Percentiles rank a stretch among this genome's conserved stretches.
phyloP scores from a whole-genome alignment of 2,797 vertebrate genomes.

The Neosalanx taihuensis region DNA sequence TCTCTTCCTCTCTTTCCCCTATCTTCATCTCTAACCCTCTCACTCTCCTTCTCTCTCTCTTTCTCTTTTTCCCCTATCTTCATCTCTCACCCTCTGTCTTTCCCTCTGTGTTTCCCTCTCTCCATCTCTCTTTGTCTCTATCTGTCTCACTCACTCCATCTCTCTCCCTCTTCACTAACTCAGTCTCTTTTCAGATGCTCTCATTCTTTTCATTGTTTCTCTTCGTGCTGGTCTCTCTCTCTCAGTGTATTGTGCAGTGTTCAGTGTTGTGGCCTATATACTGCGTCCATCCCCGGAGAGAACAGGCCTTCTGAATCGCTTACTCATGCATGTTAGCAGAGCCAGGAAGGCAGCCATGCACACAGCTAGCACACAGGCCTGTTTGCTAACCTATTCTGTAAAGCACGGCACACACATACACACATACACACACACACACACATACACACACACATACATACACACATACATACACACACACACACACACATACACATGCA shows the following conservation, averaged over 20 bases:
- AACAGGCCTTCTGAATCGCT: conserved; percentile 40
- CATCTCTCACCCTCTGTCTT: neutral
- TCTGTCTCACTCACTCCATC: neutral
- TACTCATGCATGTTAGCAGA: conserved; percentile 46
- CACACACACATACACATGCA: conserved; percentile 46
- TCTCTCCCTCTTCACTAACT: conserved; percentile 2
- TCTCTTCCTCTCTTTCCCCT: neutral
- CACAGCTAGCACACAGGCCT: neutral
- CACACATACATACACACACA: conserved; percentile 34
- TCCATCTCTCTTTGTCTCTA: neutral
- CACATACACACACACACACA: neutral
- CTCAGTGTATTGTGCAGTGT: neutral
- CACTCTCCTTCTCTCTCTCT: neutral
- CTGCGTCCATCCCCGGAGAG: conserved; percentile 17
- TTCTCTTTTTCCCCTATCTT: conserved; percentile 4
- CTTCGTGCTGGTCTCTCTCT: neutral
- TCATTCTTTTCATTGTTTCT: neutral
- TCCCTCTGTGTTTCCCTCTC: too few relatives aligned
- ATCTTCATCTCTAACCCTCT: neutral
- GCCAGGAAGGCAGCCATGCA: conserved; percentile 8
- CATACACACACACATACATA: neutral
- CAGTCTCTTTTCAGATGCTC: neutral
- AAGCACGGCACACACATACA: too few relatives aligned
- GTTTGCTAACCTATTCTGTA: too few relatives aligned
- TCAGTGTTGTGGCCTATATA: conserved; percentile 9